Evolutionary conservation across 1,140 invertebrate species (phyloP).

Genomic region (Drosophila mayri): DNA sequence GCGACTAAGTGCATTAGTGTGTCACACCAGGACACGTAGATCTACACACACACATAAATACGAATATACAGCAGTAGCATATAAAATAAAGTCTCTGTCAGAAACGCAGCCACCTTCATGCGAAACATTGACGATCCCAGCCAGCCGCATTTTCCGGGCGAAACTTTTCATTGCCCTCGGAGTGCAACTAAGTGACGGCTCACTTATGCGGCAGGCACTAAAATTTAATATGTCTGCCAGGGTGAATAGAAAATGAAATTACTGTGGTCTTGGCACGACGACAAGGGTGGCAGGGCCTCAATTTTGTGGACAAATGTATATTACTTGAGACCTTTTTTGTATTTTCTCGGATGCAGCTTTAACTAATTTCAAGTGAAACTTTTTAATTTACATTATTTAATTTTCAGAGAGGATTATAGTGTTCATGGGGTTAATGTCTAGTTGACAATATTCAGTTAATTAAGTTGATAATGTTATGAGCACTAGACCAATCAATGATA

Average conservation of each 20-base stretch:
- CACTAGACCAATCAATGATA: not conserved
- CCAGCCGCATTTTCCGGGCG: conserved; percentile 32
- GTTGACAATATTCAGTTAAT: not conserved
- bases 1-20: conserved; percentile 44
- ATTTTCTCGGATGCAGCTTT: not conserved
- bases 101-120: conserved; percentile 26
- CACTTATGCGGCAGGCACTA: conserved; percentile 45
- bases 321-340: not conserved
- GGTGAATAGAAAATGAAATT: conserved; percentile 43
- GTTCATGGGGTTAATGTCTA: too few relatives aligned
- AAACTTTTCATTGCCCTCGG: conserved; percentile 56
- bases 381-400: not conserved
- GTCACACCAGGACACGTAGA: conserved; percentile 6
- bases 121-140: conserved; percentile 33
- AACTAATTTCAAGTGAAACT: not conserved
- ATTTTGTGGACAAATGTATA: not conserved
- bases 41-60: not conserved
- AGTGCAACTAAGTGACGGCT: conserved; percentile 44
- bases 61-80: not conserved
- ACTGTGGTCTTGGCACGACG: conserved; percentile 5
- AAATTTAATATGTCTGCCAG: conserved; percentile 35
- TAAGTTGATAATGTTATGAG: not conserved
- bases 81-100: conserved; percentile 32
- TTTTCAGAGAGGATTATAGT: not conserved
- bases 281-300: not conserved